Evolutionary conservation across 2,888 invertebrate species (phyloP), one percentile per base, ranked within the genome.

Genomic region (Drosophila flavopinicola): DNA sequence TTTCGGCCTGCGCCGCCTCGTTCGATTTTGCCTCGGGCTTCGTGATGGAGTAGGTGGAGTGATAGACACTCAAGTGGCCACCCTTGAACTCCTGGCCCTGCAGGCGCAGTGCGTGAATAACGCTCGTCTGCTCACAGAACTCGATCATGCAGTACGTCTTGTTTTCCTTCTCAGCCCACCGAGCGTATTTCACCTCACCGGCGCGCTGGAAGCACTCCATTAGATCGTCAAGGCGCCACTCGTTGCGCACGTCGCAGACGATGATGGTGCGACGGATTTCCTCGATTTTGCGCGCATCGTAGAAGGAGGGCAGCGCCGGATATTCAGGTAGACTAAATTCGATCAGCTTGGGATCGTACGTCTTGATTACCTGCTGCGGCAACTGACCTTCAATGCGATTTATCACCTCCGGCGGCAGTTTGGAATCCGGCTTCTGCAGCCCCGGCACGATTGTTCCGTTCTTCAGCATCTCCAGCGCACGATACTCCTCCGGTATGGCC

Each of bases 21-120:
- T 98, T 98, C 76, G 97, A 98, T 90, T 98, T 98, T 0, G 97
- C 96, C 90, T 97, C 97, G 0, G 98, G 98, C 88, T 97, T 97
- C 1, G 95, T 94, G 67, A 98, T 98, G 0, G 97, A 95, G 89
- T 97, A 97, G 1, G 96, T 97, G 0, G 99, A 96, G 92, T 99
- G 99, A 78, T 95, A 95, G 6, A 99, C 95, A 92, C 94, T 93
- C 2, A 93, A 82, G 5, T 90, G 86, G 70, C 94, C 94, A 6
- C 96, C 96, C 63, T 95, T 95, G 52, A 98, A 92, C 74, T 94
- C 93, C 52, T 93, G 93, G 3, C 96, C 98, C 91, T 97, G 98
- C 87, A 98, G 92, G 88, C 95, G 94, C 24, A 99, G 92, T 0
- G 97, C 99, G 80, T 95, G 94, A 6, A 98, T 93, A 13, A 99